Evolutionary conservation across 1,140 invertebrate genomes (phyloP), one percentile per base, ranked within the genome.

Genomic region (Bombus superbus): DNA sequence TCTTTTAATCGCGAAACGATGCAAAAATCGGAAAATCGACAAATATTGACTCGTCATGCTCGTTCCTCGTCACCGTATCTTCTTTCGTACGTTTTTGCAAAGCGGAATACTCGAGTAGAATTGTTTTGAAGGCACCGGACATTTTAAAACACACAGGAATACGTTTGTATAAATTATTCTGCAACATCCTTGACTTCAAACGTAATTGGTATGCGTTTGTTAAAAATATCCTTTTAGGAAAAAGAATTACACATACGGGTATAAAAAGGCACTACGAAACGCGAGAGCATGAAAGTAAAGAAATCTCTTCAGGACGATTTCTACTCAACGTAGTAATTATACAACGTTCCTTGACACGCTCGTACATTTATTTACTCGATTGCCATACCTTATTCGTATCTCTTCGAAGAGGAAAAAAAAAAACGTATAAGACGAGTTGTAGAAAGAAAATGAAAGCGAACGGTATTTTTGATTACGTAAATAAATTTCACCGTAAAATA

Each of bases 401-500:
- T 64, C 13, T 9, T 8, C 47, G n/a, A 15, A 3, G 73, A 38
- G 3, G 28, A 69, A 69, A 22, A 62, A 11, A 11, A n/a, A n/a
- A 35, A 6, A 28, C 35, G 13, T 18, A 25, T 28, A 28, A 28
- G 13, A 35, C 68, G n/a, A 72, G 28, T 25, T 28, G n/a, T 28
- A 74, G 32, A 38, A 82, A 42, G 73, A 83, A 42, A 42, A 68
- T 76, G 59, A 76, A 76, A 76, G 81, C 42, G 62, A 28, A n/a
- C 28, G 42, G 81, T 64, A 40, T 66, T 57, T 53, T 66, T 32
- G 42, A n/a, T 83, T 83, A 42, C 62, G 11, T 57, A 83, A 83
- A n/a, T 44, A 68, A 83, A 83, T 76, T 76, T 83, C 81, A 68
- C 44, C 28, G 42, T 83, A 22, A 83, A 83, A 68, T 57, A 75